A percentile compares a stretch with the other conserved stretches of the same genome.
phyloP scores from a whole-genome alignment of 2,888 invertebrate genomes.

The Agrypnus murinus region DNA sequence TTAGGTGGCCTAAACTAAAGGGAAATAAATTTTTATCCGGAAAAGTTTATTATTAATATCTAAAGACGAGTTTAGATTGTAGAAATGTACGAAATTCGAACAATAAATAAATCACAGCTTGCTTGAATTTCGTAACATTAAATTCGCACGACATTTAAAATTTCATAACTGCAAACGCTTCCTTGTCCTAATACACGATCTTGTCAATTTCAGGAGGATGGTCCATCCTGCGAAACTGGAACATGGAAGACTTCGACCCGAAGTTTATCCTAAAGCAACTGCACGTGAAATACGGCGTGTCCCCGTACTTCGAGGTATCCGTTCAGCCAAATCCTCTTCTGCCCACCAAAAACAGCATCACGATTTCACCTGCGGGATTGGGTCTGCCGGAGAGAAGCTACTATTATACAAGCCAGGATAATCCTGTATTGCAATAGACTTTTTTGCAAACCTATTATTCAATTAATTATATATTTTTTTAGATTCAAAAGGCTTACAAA shows the following conservation, averaged over 20 bases:
- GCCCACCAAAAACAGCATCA: slow-evolving; percentile 71
- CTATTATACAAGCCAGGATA: slow-evolving; percentile 69
- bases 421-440: slow-evolving; percentile 69
- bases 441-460: not conserved
- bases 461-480: slow-evolving; percentile 52
- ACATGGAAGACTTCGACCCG: slow-evolving; percentile 68
- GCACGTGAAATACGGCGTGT: slow-evolving; percentile 72
- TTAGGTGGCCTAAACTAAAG: too few relatives aligned
- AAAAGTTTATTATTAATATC: too few relatives aligned
- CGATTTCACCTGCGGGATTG: slow-evolving; percentile 74
- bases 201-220: slow-evolving; percentile 71
- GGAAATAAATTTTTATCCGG: too few relatives aligned
- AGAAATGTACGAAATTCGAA: too few relatives aligned
- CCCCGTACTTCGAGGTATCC: slow-evolving; percentile 73
- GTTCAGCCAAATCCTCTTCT: slow-evolving; percentile 73
- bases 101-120: too few relatives aligned
- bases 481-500: slow-evolving; percentile 73
- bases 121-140: too few relatives aligned
- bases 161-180: too few relatives aligned
- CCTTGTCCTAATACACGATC: too few relatives aligned
- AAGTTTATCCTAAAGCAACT: slow-evolving; percentile 68
- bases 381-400: slow-evolving; percentile 74
- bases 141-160: too few relatives aligned
- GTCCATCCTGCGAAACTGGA: slow-evolving; percentile 71
- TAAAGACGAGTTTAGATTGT: too few relatives aligned